These are phyloP conservation scores for Egretta garzetta DNA, from an alignment of 2,113 vertebrate genomes.

Conservation along the genomic window DNA sequence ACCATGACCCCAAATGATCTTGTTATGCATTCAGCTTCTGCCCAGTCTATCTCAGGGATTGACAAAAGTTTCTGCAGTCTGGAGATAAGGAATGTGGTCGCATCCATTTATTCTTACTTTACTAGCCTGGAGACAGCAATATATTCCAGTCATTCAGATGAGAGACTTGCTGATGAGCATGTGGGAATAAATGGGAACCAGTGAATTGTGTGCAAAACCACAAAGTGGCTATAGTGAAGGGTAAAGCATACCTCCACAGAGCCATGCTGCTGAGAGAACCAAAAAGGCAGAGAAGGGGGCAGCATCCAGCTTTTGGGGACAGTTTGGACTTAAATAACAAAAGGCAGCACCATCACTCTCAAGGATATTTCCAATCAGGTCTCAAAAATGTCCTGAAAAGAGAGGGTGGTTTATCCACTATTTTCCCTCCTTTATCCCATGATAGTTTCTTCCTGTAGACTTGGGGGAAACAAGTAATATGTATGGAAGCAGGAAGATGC, in stretches of 20 bases:
- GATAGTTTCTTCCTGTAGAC: background rate
- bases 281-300: background rate
- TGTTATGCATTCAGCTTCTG: slow-evolving; percentile 59
- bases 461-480: background rate
- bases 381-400: background rate
- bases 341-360: background rate
- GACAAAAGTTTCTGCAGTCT: slow-evolving; percentile 69
- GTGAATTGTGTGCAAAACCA: background rate
- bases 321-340: background rate
- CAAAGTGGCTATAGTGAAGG: background rate
- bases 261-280: background rate
- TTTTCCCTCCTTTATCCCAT: background rate
- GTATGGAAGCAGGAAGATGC: background rate
- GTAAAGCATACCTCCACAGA: background rate
- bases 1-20: slow-evolving; percentile 66
- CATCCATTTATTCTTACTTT: slow-evolving; percentile 60
- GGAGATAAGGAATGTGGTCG: slow-evolving; percentile 62
- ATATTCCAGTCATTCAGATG: slow-evolving; percentile 52
- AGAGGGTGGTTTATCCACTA: background rate
- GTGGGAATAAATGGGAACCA: slow-evolving; percentile 5
- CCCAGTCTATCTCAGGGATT: slow-evolving; percentile 43
- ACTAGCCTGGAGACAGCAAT: slow-evolving; percentile 61
- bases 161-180: slow-evolving; percentile 28
- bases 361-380: background rate
- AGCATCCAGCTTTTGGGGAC: background rate